Conservation (phyloP, 1,140 invertebrate genomes). For the Lepidurus packardi region DNA sequence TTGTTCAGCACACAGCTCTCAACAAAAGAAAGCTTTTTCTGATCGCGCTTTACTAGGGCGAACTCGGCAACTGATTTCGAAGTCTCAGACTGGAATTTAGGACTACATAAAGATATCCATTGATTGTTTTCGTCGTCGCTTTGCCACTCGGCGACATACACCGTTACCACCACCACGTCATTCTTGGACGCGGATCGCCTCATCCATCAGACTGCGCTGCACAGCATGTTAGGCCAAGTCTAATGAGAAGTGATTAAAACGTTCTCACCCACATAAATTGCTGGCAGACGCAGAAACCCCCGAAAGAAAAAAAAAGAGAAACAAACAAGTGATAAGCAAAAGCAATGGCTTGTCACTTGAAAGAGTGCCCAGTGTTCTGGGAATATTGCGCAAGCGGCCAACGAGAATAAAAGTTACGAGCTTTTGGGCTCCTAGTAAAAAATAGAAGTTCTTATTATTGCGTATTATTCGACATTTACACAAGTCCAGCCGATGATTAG, state of each 20-base stretch:
- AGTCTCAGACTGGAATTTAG: not conserved
- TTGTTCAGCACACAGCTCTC: too few species aligned
- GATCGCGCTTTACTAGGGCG: not conserved
- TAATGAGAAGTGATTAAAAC: constrained; percentile 20
- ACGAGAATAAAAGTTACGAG: too few species aligned
- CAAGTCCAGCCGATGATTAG: too few species aligned
- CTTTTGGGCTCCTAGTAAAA: too few species aligned
- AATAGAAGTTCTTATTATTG: too few species aligned
- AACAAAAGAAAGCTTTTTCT: not conserved
- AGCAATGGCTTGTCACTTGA: too few species aligned
- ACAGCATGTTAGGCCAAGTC: not conserved
- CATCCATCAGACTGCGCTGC: not conserved
- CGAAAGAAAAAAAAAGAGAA: too few species aligned
- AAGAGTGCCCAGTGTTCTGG: too few species aligned
- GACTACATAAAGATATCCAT: not conserved
- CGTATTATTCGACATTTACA: too few species aligned
- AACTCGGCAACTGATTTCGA: not conserved
- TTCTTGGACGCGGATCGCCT: not conserved
- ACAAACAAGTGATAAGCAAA: too few species aligned
- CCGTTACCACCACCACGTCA: not conserved
- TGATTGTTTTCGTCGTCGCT: not conserved
- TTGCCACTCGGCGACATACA: too few species aligned
- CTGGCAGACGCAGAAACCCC: not conserved
- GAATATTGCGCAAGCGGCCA: too few species aligned
- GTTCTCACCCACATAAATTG: constrained; percentile 13